Conservation (phyloP, 2,113 vertebrate genomes). For the mouse (Mus musculus) region DNA sequence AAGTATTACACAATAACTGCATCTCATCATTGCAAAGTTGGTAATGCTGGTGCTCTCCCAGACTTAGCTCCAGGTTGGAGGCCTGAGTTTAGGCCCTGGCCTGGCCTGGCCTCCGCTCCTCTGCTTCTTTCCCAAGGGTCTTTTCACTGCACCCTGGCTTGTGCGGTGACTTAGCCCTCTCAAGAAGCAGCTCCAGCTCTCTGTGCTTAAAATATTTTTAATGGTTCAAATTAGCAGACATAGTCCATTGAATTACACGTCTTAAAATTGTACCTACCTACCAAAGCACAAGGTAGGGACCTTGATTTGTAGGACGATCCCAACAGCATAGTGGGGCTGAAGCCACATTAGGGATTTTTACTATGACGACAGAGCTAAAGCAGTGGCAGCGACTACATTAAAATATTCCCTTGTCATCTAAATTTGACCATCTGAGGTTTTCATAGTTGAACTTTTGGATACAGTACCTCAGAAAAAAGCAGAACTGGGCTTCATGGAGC, state of each 20-base stretch:
- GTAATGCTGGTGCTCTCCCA: neutral
- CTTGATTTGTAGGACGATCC: neutral
- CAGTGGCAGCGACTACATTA: neutral
- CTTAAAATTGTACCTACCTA: neutral
- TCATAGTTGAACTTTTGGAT: constrained; percentile 3
- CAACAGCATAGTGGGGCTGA: neutral
- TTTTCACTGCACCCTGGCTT: neutral
- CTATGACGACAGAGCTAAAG: neutral
- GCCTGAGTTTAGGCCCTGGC: neutral
- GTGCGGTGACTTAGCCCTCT: neutral
- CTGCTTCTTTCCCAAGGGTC: neutral
- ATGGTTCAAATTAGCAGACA: neutral
- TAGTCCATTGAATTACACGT: neutral
- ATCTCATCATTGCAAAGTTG: neutral
- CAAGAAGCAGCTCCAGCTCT: neutral
- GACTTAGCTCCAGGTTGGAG: neutral
- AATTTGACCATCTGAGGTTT: neutral
- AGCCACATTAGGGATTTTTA: neutral
- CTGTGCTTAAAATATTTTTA: neutral
- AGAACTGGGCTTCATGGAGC: neutral
- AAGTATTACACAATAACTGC: neutral
- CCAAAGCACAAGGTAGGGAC: neutral
- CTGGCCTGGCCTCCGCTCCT: neutral
- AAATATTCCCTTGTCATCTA: neutral
- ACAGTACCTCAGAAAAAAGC: neutral